Evolutionary conservation across 2,888 invertebrate genomes (phyloP), one percentile per base, ranked within the genome.

Genomic region (Iphiclides podalirius): DNA sequence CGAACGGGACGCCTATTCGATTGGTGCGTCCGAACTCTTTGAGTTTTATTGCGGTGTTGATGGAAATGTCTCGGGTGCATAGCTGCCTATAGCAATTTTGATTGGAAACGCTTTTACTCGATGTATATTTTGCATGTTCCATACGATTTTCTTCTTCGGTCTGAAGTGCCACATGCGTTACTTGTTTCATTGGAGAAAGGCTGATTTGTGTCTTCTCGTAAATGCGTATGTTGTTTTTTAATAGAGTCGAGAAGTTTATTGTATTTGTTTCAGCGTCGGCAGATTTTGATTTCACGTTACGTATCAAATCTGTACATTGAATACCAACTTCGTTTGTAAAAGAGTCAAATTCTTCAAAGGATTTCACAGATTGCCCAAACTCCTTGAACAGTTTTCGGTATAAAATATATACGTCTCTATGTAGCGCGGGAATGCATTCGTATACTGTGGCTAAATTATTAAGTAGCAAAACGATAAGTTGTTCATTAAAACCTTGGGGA

Each of bases 321-420:
- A 83, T 63, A 58, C 75, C 68, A n/a, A 81, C 53, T 0, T 76
- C 74, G 31, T 70, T 71, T 13, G 46, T 52, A 34, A 59, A 57
- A n/a, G n/a, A n/a, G n/a, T n/a, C n/a, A n/a, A n/a, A n/a, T 14
- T 28, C 8, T 28, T 6, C n/a, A 2, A 4, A 4, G 6, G 28
- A 28, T 28, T 9, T 68, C 0, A 68, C 15, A 1, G 61, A 20
- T 53, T 77, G 77, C 0, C 76, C 75, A 20, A 73, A 66, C 61
- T 72, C 80, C 52, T 75, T 79, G 34, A 60, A 69, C 9, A 85
- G 52, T 47, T 79, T 80, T 0, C 66, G 13, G 54, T 71, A 77
- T 11, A 85, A 58, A 15, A 53, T 60, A 34, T 72, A 70, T 4
- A 87, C 77, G 41, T 86, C 84, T 66, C 76, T 80, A 42, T 78